Evolutionary conservation across 2,888 invertebrate species (phyloP), one percentile per base, ranked within the genome.

Genomic region (Coelinius sp.): DNA sequence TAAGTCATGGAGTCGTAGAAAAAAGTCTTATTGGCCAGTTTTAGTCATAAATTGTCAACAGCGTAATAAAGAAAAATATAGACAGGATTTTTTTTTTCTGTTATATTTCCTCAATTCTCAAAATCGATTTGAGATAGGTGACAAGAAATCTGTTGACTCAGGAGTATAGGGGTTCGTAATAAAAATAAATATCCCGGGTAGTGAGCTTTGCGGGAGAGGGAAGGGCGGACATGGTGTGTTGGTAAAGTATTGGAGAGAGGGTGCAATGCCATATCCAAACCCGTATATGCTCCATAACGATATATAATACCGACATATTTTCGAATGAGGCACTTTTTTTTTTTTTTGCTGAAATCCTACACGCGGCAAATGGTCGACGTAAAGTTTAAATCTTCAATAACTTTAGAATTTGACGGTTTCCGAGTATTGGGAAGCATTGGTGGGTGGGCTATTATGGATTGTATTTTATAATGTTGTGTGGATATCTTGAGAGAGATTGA

Each of bases 61-160:
- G n/a, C n/a, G n/a, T n/a, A n/a, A n/a, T n/a, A n/a, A n/a, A n/a
- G n/a, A n/a, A n/a, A n/a, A n/a, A n/a, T n/a, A n/a, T n/a, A n/a
- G n/a, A n/a, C 3, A 31, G 31, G 31, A 53, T 25, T 56, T 56
- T 10, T 31, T 59, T 64, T n/a, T 38, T 44, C 20, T 68, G 38
- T 31, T 7, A 49, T 64, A 46, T 20, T 35, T 35, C 14, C 22
- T 49, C 14, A 12, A 52, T 49, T 24, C 63, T 78, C 71, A 66
- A 75, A 76, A 80, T 82, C 78, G 80, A 81, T 80, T 79, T 70
- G 74, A 75, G 76, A 77, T 73, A 71, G 78, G 77, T 76, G 80
- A 80, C 76, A 76, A 78, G 77, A 78, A 83, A 82, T 82, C 81
- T 81, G 83, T 83, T 80, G 82, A 83, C 82, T 82, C 82, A 79